Conservation (phyloP, 92 coral and sea anemone genomes). For the Parazoanthus darwini region DNA sequence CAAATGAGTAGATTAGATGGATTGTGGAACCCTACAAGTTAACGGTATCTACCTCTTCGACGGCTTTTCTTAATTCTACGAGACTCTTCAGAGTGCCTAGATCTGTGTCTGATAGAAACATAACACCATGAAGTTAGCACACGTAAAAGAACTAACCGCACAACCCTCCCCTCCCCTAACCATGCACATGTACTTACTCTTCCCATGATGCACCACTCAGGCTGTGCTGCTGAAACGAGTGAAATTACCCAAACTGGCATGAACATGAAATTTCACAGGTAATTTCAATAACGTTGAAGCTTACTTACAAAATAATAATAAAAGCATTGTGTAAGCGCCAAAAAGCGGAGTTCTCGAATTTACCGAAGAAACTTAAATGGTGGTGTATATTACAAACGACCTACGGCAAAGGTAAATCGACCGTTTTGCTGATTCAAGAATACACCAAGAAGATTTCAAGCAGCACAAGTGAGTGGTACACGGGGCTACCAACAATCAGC, state of each 20-base stretch:
- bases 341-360: too few relatives aligned
- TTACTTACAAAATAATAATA: too few relatives aligned
- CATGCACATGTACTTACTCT: slow-evolving; percentile 27
- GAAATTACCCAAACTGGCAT: not conserved
- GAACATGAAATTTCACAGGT: not conserved
- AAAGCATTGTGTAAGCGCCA: not conserved
- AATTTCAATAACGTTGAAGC: not conserved
- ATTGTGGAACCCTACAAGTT: not conserved
- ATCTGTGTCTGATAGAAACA: slow-evolving; percentile 76
- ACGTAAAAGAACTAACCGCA: not conserved
- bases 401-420: not conserved
- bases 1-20: too few relatives aligned
- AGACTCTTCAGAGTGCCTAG: slow-evolving; percentile 83
- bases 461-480: slow-evolving; percentile 45
- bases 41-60: slow-evolving; percentile 62
- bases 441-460: not conserved
- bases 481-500: slow-evolving; percentile 21
- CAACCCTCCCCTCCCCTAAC: slow-evolving; percentile 20
- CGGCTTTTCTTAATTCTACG: slow-evolving; percentile 82
- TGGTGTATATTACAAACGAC: not conserved
- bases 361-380: not conserved
- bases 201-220: slow-evolving; percentile 44
- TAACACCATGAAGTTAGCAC: slow-evolving; percentile 44
- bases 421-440: not conserved
- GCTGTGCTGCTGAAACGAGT: slow-evolving; percentile 14